Base-by-base conservation (phyloP, 1,140 invertebrate species). In the Phocides pigmalion region DNA sequence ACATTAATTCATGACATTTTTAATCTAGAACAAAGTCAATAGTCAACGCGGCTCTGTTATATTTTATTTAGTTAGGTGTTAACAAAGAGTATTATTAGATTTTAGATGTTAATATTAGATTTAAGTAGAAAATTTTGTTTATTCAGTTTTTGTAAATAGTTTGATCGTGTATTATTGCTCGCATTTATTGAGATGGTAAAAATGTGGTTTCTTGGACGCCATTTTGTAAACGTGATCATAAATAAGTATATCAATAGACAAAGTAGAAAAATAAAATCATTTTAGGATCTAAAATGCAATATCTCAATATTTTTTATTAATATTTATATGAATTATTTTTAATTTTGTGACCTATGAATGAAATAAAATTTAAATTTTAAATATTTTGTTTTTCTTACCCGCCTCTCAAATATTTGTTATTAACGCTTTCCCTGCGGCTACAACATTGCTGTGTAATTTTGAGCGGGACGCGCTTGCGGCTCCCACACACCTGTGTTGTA, bases 61-160 rank as follows among this genome's bases (percentile, higher is more conserved):
- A 54, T 4, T 32, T 9, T 46, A 49, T 50, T 49, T 72, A 12
- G 58, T 71, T 75, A 76, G 70, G 68, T 75, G 74, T 76, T 79
- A 73, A 75, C 28, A 44, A 64, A 47, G 66, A 85, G 82, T 87
- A 87, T 87, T 87, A 89, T 76, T 87, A 89, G 81, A 47, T 65
- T 64, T 67, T 77, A 73, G 80, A 76, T 59, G 59, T 72, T 81
- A 81, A 74, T 66, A 47, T 42, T 86, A 87, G 81, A 67, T 80
- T 67, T 89, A 89, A 89, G 86, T 89, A 89, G 86, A 74, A 74
- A 85, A 82, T 75, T 84, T 70, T 73, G 67, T 75, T 77, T 65
- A 42, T 59, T 70, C 37, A 42, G 65, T 67, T 66, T 47, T 32
- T 79, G 73, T 79, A 76, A 74, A 80, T 84, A 74, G 67, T 58